Base-by-base conservation (phyloP, 2,113 vertebrate genomes). In the Burhinus bistriatus region DNA sequence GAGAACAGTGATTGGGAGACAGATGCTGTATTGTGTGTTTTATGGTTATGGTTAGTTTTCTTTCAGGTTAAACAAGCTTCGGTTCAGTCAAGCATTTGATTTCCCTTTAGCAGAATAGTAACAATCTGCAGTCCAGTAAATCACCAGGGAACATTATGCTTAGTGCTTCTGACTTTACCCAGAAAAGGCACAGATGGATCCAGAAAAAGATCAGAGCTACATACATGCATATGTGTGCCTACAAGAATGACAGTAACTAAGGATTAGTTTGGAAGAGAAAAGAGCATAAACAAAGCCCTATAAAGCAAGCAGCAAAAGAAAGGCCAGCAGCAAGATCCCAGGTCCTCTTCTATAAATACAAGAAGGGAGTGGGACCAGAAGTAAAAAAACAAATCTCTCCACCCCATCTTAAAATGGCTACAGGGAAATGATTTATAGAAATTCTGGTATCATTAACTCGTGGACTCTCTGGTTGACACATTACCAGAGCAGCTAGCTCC, bases 11-110 rank as follows among this genome's bases (percentile, higher is more conserved):
- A 78, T 3, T 66, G 52, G 47, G 44, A 96, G 59, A 55, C 66
- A 95, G 71, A 91, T 86, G 85, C 54, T 85, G 47, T 57, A 85
- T 25, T 72, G 30, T 32, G 55, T 90, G 78, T 62, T 93, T 96
- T 59, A 88, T 16, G 30, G 68, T 55, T 88, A 90, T 57, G 73
- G 68, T 91, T 93, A 80, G 81, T 88, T 93, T 96, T 95, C 89
- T 78, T 91, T 81, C 87, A 86, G 81, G 84, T 93, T 95, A 91
- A 96, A 94, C 91, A 93, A 95, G 87, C 78, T 93, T 88, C 0
- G 0, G 55, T 86, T 96, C 94, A 96, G 94, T 93, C 94, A 97
- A 93, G 91, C 94, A 85, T 96, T 86, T 91, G 68, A 96, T 96
- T 94, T 93, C 78, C 75, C 68, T 93, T 91, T 87, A 91, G 66